A percentile compares a stretch with the other conserved stretches of the same genome.
phyloP scores from a whole-genome alignment of 2,113 vertebrate species.

The Anolis sagrei region DNA sequence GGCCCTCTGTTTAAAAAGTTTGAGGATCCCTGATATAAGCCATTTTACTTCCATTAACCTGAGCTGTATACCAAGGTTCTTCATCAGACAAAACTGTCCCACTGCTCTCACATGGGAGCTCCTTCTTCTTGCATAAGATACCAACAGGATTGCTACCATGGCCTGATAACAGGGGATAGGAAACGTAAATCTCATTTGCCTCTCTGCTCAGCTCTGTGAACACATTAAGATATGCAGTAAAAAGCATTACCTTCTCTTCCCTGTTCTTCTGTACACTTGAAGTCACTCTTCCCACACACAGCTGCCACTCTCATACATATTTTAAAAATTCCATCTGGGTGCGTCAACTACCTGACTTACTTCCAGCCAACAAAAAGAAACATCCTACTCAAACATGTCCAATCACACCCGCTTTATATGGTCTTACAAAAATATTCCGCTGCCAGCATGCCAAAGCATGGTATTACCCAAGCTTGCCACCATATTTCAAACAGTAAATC shows the following conservation, averaged over 20 bases:
- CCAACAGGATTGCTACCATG: background rate
- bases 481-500: background rate
- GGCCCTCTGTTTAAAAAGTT: too few species aligned
- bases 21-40: too few species aligned
- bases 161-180: constrained; percentile 26
- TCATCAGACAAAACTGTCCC: too few species aligned
- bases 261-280: constrained; percentile 71
- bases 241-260: constrained; percentile 64
- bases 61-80: too few species aligned
- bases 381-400: constrained; percentile 73
- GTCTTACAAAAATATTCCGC: constrained; percentile 59
- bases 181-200: constrained; percentile 52
- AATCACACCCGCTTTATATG: constrained; percentile 55
- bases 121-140: too few species aligned
- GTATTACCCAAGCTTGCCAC: background rate
- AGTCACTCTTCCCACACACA: constrained; percentile 82
- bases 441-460: constrained; percentile 61
- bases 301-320: constrained; percentile 79
- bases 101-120: too few species aligned
- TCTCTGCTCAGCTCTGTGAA: constrained; percentile 69
- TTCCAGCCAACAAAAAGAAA: constrained; percentile 76
- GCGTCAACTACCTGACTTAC: constrained; percentile 79
- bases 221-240: constrained; percentile 71
- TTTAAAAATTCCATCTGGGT: constrained; percentile 83
- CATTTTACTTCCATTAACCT: too few species aligned